phyloP scores from a whole-genome alignment of 53 echinoderm and acorn worm species.

The Mesocentrotus franciscanus region DNA sequence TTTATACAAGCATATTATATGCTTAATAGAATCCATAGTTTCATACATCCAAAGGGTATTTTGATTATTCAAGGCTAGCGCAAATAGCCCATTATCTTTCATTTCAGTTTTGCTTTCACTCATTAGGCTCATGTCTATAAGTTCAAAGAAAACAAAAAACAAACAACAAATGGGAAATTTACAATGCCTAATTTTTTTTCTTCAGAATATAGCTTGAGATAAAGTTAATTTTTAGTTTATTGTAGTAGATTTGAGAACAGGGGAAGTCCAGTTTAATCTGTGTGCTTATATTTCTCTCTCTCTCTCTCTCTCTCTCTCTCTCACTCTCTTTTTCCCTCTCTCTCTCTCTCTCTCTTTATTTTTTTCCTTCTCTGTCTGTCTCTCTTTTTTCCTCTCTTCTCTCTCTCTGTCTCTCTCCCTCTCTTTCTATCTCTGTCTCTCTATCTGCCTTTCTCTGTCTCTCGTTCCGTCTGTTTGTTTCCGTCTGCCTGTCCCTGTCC shows the following conservation, averaged over 20 bases:
- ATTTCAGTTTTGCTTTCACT: not conserved
- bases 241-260: not conserved
- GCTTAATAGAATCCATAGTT: not conserved
- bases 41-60: not conserved
- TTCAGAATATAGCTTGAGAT: too few relatives aligned
- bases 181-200: not conserved
- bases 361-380: not conserved
- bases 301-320: not conserved
- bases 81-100: not conserved
- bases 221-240: too few relatives aligned
- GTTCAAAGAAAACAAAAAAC: not conserved
- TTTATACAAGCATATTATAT: too few relatives aligned
- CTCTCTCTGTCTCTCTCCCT: not conserved
- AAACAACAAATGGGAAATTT: not conserved
- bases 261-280: not conserved
- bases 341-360: not conserved
- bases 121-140: not conserved
- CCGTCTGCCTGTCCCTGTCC: not conserved
- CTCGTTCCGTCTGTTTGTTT: not conserved
- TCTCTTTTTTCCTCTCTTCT: not conserved
- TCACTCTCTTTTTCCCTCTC: not conserved
- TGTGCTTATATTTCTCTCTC: not conserved
- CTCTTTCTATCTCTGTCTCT: not conserved
- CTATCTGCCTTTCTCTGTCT: not conserved
- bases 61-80: not conserved